Base-by-base conservation (phyloP, 23 tunicate genomes). In the Aplidium turbinatum region DNA sequence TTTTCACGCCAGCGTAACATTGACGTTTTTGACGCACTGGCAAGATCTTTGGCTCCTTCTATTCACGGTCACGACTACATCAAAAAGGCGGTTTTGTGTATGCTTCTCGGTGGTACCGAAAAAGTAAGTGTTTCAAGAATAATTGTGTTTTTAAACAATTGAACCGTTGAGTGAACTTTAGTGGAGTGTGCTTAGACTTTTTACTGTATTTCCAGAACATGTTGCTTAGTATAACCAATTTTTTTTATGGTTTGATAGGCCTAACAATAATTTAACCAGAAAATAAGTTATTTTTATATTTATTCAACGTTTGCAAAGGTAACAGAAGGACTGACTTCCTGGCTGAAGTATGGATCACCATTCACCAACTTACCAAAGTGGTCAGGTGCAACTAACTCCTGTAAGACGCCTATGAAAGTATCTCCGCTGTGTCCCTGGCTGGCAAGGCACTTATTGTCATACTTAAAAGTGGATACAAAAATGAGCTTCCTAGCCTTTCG, bases 41-140 rank as follows among this genome's bases (percentile, higher is more conserved):
- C 99, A 22, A 66, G 82, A n/a, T 94, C 99, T 34, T 55, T 94
- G 39, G 99, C 99, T 0, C 99, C 99, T 3, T 76, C 94, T 23
- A 94, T 94, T 34, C 99, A 94, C 42, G 99, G 99, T 24, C 94
- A 94, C 38, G 85, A 81, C 16, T 94, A 87, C 66, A 86, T 87
- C 60, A 94, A 94, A 67, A 94, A 82, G 47, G 99, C 99, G 36
- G 87, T 94, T 45, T 79, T 94, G 35, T 81, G 94, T 36, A 86
- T 94, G 94, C 47, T 94, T 1, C 78, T 94, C 4, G 99, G 99
- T 0, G 99, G 99, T 7, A 76, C 89, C 25, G 99, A 94, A 81
- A 94, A 94, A 71, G 91, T 85, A 19, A 16, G 20, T 3, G 51
- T 52, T 28, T 35, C 2, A 24, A 47, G 45, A 34, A 2, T 16